Conservation (phyloP, 2,888 invertebrate species). For the Pseudanteris insignis region DNA sequence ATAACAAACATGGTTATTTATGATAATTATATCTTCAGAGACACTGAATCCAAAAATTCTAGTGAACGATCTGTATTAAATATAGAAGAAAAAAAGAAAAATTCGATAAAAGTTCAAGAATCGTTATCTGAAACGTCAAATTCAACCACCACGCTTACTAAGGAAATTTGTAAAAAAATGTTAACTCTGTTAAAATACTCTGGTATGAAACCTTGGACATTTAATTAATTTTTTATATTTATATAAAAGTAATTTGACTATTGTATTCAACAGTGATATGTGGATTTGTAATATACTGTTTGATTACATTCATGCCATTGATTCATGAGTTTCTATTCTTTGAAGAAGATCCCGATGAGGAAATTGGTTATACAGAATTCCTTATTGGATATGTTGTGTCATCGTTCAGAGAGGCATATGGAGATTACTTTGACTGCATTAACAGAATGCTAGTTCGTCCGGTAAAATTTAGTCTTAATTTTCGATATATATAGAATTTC, state of each 20-base stretch:
- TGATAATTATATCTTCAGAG: background rate
- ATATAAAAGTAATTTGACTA: background rate
- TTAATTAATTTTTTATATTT: too few species aligned
- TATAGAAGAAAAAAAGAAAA: background rate
- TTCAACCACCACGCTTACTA: background rate
- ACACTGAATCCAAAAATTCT: too few species aligned
- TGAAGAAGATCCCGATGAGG: constrained; percentile 52
- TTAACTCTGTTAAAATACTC: too few species aligned
- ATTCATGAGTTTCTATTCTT: constrained; percentile 56
- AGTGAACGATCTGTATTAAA: background rate
- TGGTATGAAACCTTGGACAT: too few species aligned
- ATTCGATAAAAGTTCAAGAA: too few species aligned
- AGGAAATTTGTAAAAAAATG: background rate
- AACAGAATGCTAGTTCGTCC: constrained; percentile 53
- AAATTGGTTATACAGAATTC: constrained; percentile 51
- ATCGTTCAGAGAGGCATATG: constrained; percentile 58
- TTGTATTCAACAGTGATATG: constrained; percentile 53
- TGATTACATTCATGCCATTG: constrained; percentile 54
- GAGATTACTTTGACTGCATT: constrained; percentile 50
- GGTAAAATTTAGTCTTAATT: constrained; percentile 47
- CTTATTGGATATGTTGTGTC: constrained; percentile 53
- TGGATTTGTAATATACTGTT: constrained; percentile 52
- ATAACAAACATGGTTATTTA: too few species aligned
- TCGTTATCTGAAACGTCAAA: background rate
- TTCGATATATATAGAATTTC: too few species aligned